Conservation (phyloP, 2,113 vertebrate genomes). For the Oenanthe melanoleuca region DNA sequence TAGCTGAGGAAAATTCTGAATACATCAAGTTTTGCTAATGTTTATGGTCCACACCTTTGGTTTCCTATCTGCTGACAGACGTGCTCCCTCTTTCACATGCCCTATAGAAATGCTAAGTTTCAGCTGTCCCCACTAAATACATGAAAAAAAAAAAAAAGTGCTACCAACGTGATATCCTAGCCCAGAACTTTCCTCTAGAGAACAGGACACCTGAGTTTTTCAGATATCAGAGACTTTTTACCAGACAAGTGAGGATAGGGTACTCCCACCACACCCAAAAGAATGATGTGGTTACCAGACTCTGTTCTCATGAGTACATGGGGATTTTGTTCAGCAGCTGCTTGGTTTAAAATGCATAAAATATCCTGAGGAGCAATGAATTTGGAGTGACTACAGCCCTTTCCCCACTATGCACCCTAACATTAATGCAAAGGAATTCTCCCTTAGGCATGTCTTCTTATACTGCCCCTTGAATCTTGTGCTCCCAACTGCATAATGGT, state of each 20-base stretch:
- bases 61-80: neutral
- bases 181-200: neutral
- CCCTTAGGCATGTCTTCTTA: neutral
- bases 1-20: neutral
- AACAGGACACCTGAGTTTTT: neutral
- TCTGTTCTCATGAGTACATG: neutral
- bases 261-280: fast-evolving
- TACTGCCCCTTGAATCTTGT: neutral
- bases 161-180: neutral
- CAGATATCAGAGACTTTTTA: neutral
- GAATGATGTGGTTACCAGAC: neutral
- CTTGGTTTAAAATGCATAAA: neutral
- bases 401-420: neutral
- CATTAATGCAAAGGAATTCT: neutral
- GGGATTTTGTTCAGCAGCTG: neutral
- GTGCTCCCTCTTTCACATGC: neutral
- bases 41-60: neutral
- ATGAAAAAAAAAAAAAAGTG: neutral
- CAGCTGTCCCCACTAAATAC: neutral
- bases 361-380: neutral
- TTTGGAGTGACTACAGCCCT: neutral
- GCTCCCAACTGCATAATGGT: neutral
- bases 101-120: neutral
- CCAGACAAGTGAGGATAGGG: neutral
- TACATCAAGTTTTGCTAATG: neutral